Percentiles rank a stretch among this genome's conserved stretches.
Evolutionary conservation across 2,797 vertebrate species (phyloP).

Genomic region (Chrosomus eos): DNA sequence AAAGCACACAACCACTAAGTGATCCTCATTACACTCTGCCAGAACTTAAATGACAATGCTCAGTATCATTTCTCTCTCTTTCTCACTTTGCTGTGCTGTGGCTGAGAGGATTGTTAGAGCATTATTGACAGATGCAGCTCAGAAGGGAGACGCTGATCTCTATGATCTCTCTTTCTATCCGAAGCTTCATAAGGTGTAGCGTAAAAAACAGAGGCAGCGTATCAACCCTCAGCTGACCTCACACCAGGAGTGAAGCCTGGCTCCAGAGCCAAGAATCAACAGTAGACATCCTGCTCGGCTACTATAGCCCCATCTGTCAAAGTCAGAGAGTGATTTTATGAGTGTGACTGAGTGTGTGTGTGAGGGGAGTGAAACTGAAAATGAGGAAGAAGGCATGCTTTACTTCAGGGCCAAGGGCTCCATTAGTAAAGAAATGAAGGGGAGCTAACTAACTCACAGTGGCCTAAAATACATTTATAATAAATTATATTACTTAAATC

Average conservation of each 20-base stretch:
- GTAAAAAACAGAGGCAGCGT: slow-evolving; percentile 3
- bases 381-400: not conserved
- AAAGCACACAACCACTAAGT: not conserved
- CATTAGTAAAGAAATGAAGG: not conserved
- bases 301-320: slow-evolving; percentile 65
- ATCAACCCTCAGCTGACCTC: slow-evolving; percentile 19
- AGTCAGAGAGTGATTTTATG: slow-evolving; percentile 40
- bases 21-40: slow-evolving; percentile 51
- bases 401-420: not conserved
- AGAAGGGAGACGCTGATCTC: slow-evolving; percentile 27
- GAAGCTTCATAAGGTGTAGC: slow-evolving; percentile 10
- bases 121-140: slow-evolving; percentile 22
- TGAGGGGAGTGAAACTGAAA: slow-evolving; percentile 41
- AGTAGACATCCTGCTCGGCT: slow-evolving; percentile 60
- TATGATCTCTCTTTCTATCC: slow-evolving; percentile 1
- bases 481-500: not conserved
- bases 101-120: slow-evolving; percentile 23
- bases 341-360: slow-evolving; percentile 35
- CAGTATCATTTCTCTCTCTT: slow-evolving; percentile 35
- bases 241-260: slow-evolving; percentile 40
- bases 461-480: slow-evolving; percentile 10
- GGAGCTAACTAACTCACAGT: not conserved
- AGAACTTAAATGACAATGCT: slow-evolving; percentile 63
- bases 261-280: slow-evolving; percentile 51
- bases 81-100: slow-evolving; percentile 10